A percentile compares a stretch with the other conserved stretches of the same genome.
Evolutionary conservation across 2,888 invertebrate genomes (phyloP).

Genomic region (Phengaris alcon): DNA sequence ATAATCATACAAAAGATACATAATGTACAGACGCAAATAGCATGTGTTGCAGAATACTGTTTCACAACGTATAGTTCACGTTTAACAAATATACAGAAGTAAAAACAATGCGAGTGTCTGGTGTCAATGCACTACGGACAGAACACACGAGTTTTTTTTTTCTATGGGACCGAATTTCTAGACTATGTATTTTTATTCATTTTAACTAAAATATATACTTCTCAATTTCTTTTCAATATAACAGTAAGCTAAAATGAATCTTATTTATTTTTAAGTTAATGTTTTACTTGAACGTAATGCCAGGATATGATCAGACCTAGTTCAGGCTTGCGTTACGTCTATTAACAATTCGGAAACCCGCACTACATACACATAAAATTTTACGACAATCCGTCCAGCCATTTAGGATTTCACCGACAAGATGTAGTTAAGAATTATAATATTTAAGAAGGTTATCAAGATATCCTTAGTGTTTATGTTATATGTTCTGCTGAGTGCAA

Average conservation of each 20-base stretch:
- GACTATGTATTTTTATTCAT: background rate
- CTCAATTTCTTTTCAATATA: no score
- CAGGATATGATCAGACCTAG: background rate
- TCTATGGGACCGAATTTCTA: background rate
- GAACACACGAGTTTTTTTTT: slow-evolving; percentile 1
- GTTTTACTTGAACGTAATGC: no score
- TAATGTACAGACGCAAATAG: background rate
- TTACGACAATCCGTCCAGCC: background rate
- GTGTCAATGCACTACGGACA: slow-evolving; percentile 11
- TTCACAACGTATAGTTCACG: background rate
- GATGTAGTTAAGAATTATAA: background rate
- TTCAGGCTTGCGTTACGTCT: background rate
- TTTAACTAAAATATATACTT: background rate
- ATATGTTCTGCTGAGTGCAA: background rate
- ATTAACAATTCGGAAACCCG: background rate
- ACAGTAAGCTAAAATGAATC: no score
- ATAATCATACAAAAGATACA: background rate
- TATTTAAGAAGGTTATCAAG: background rate
- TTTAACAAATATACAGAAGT: slow-evolving; percentile 17
- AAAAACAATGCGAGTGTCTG: slow-evolving; percentile 19
- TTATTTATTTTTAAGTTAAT: no score
- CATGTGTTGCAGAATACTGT: background rate
- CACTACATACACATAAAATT: background rate
- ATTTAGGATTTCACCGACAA: background rate
- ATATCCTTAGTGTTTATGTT: background rate